Conservation (phyloP, 2,113 vertebrate species). For the Lepus americanus region DNA sequence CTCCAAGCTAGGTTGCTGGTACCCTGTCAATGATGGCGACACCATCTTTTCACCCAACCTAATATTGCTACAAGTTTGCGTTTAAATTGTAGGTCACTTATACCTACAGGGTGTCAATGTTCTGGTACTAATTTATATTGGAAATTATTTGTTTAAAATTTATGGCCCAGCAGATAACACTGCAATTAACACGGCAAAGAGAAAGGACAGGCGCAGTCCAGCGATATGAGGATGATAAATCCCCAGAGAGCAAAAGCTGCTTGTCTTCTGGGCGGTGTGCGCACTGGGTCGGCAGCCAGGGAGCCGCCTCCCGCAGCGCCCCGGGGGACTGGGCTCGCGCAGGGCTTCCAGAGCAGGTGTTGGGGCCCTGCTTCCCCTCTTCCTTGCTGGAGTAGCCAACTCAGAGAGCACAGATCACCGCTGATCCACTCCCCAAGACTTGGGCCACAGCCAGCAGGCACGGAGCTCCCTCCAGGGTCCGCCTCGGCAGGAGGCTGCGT, state of each 20-base stretch:
- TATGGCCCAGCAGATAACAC: background rate
- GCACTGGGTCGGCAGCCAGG: too few relatives aligned
- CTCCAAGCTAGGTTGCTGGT: background rate
- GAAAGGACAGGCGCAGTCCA: background rate
- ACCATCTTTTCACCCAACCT: background rate
- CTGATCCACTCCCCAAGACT: too few relatives aligned
- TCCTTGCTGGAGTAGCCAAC: too few relatives aligned
- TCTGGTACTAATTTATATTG: conserved; percentile 30
- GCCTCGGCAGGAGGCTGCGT: too few relatives aligned
- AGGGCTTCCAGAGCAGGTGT: too few relatives aligned
- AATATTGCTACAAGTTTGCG: conserved; percentile 30
- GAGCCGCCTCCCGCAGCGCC: too few relatives aligned
- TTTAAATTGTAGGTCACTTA: conserved; percentile 37
- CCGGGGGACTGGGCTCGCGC: too few relatives aligned
- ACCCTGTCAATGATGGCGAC: background rate
- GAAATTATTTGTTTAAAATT: conserved; percentile 1
- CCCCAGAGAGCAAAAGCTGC: background rate
- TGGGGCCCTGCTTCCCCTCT: too few relatives aligned
- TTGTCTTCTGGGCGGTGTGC: background rate
- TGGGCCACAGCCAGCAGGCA: too few relatives aligned
- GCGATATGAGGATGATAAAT: background rate
- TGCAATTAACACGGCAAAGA: background rate
- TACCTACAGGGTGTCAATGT: background rate
- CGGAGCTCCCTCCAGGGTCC: too few relatives aligned
- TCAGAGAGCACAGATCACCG: too few relatives aligned